These are phyloP conservation scores for Fukomys damarensis DNA, from an alignment of 2,113 vertebrate species.

Conservation along the genomic window DNA sequence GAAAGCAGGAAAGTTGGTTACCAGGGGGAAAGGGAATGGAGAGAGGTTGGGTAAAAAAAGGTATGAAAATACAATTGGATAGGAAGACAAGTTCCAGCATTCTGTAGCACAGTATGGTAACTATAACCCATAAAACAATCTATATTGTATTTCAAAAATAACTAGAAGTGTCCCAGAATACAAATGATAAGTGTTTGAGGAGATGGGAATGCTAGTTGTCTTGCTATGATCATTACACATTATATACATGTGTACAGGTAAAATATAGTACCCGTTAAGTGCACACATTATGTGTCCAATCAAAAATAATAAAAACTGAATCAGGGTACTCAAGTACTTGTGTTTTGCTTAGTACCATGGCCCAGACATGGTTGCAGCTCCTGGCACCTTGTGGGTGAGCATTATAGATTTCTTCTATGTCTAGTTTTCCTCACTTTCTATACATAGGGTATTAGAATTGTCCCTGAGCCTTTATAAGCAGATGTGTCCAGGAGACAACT, in stretches of 20 bases:
- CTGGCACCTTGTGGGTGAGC: fast-evolving
- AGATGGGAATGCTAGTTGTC: neutral
- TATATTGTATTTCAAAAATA: neutral
- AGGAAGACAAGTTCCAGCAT: too few species aligned
- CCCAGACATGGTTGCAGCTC: fast-evolving
- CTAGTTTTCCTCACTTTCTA: neutral
- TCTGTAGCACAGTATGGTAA: neutral
- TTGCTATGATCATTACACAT: neutral
- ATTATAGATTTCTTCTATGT: fast-evolving
- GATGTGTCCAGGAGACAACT: neutral
- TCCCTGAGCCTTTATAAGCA: neutral
- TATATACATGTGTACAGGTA: too few species aligned
- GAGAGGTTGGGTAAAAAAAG: neutral
- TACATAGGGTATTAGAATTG: neutral
- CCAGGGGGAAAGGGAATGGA: fast-evolving
- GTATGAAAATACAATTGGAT: too few species aligned
- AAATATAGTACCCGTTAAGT: too few species aligned
- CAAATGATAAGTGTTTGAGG: neutral
- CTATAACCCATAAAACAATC: neutral
- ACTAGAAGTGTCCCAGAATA: neutral
- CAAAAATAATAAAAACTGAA: neutral
- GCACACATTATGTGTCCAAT: neutral
- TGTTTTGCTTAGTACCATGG: fast-evolving
- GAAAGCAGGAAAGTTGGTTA: neutral
- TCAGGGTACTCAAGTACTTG: fast-evolving